Percentiles rank a stretch among this genome's conserved stretches.
phyloP scores from a whole-genome alignment of 2,113 vertebrate genomes.

The Sigmodon hispidus region DNA sequence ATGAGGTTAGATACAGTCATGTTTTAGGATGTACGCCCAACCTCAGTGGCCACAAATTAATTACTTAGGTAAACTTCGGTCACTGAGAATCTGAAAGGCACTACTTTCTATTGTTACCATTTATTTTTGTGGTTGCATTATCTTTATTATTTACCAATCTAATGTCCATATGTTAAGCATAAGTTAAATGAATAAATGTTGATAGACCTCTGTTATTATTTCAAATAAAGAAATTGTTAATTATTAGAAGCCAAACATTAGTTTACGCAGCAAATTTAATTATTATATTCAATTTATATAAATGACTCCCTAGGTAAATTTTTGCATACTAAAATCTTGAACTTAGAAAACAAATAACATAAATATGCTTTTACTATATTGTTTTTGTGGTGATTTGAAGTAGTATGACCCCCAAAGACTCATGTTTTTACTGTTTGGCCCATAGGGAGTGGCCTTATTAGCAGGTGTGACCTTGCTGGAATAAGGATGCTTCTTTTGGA shows the following conservation, averaged over 20 bases:
- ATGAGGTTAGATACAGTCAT: too few relatives aligned
- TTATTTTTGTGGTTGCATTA: neutral
- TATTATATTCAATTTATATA: neutral
- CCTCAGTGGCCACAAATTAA: neutral
- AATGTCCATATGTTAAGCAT: neutral
- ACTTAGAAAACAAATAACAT: neutral
- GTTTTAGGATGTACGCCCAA: neutral
- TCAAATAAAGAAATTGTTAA: neutral
- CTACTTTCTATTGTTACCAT: neutral
- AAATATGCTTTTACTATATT: neutral
- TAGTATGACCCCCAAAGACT: too few relatives aligned
- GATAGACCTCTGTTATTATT: neutral
- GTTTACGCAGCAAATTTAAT: neutral
- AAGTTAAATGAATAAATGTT: neutral
- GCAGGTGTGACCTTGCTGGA: too few relatives aligned
- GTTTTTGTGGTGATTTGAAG: too few relatives aligned
- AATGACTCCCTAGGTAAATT: too few relatives aligned
- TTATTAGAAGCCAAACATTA: neutral
- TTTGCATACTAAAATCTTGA: neutral
- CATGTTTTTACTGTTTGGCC: too few relatives aligned
- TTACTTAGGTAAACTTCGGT: neutral
- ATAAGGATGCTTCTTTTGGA: too few relatives aligned
- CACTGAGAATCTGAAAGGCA: too few relatives aligned
- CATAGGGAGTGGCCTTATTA: too few relatives aligned
- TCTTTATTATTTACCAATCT: neutral